Base-by-base conservation (phyloP, 2,113 vertebrate genomes). In the Pelecanoides urinatrix region DNA sequence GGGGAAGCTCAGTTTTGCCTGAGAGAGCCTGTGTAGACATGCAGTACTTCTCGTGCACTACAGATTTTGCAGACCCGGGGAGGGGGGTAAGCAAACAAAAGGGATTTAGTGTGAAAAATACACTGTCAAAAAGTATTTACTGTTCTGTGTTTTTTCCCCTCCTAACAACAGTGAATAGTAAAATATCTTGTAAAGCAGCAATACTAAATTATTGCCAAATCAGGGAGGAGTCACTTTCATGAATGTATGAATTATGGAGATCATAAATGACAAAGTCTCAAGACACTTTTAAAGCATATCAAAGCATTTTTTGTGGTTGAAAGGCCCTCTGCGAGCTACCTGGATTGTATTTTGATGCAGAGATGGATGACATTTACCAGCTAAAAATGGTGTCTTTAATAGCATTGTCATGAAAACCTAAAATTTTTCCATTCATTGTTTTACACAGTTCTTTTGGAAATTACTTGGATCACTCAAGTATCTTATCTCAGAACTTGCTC, bases 361-460 rank as follows among this genome's bases (percentile, higher is more conserved):
- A 81, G 19, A n/a, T 74, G 2, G 21, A 34, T 59, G 40, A 45
- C 14, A 29, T 63, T 84, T 40, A 62, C 18, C 13, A 10, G 61
- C 63, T 96, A 86, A 72, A 87, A 79, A 40, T 26, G 18, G 13
- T 59, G 18, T 95, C 73, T 92, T 19, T 97, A 98, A 88, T 82
- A 97, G n/a, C 96, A 96, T n/a, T 63, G 32, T 70, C 86, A 96
- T 13, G 86, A 97, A 50, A 96, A 95, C 20, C 85, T 98, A 7
- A 70, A 8, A 0, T 70, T 96, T 87, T 95, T 95, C 63, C 67
- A 27, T 68, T 95, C 92, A 14, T 96, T 96, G n/a, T 95, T 98
- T 82, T 93, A 94, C 29, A 5, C 65, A 52, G 86, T 97, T 80
- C 81, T 97, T 97, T 96, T 97, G 38, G 96, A 97, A 98, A 96